Percentiles rank a stretch among this genome's conserved stretches.
phyloP scores from a whole-genome alignment of 2,888 invertebrate genomes.

The Sepiola atlantica region DNA sequence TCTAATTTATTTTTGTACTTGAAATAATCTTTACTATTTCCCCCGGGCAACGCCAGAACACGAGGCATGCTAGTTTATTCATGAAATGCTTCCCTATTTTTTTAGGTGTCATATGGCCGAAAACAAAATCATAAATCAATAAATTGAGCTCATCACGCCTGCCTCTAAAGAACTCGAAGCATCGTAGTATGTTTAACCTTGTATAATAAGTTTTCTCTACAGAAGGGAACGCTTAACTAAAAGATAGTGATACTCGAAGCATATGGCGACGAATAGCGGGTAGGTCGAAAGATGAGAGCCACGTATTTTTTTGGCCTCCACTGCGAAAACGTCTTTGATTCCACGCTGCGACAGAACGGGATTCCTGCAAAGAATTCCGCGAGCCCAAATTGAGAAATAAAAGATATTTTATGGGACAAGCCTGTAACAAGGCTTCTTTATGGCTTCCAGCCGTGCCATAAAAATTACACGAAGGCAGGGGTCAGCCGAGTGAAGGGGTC shows the following conservation, averaged over 20 bases:
- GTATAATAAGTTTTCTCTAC: not conserved
- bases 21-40: no score
- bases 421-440: conserved; percentile 32
- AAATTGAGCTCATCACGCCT: not conserved
- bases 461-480: not conserved
- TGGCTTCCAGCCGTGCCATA: conserved; percentile 21
- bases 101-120: not conserved
- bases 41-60: no score
- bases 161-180: not conserved
- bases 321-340: not conserved
- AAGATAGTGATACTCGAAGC: not conserved
- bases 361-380: conserved; percentile 1
- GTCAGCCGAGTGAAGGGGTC: not conserved
- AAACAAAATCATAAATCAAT: not conserved
- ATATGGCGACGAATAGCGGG: not conserved
- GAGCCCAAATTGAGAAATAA: conserved; percentile 32
- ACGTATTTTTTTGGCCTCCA: not conserved
- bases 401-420: conserved; percentile 32
- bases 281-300: not conserved
- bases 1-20: no score
- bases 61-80: no score
- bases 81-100: no score
- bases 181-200: not conserved
- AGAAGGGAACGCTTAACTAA: not conserved
- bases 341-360: not conserved